A percentile compares a stretch with the other conserved stretches of the same genome.
Conservation (phyloP, 2,113 vertebrate species). For the Toxotes jaculatrix region DNA sequence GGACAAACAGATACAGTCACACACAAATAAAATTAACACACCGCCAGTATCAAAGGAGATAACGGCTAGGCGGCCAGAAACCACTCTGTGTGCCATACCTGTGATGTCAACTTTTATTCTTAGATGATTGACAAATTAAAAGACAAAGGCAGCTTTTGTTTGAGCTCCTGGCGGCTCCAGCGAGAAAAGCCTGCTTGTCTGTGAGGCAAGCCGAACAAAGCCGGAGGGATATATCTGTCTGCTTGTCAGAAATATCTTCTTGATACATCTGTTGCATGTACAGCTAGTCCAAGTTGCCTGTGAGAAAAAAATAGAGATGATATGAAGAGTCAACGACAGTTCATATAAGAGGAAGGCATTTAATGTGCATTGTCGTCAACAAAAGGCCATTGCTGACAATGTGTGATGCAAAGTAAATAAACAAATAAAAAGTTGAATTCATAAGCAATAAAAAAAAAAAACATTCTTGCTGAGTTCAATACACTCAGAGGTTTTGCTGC, state of each 20-base stretch:
- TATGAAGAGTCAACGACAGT: too few relatives aligned
- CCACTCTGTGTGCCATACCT: constrained; percentile 48
- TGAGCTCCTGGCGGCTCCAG: constrained; percentile 41
- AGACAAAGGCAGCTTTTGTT: constrained; percentile 67
- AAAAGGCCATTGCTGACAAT: too few relatives aligned
- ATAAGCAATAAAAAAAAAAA: too few relatives aligned
- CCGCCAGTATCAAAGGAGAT: constrained; percentile 22
- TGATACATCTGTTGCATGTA: constrained; percentile 32
- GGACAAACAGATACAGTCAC: constrained; percentile 16
- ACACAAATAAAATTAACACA: constrained; percentile 25
- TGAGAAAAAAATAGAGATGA: background rate
- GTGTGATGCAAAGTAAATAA: too few relatives aligned
- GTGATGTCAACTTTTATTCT: constrained; percentile 75
- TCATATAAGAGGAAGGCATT: background rate
- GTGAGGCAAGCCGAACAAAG: constrained; percentile 57
- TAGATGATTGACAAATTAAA: constrained; percentile 71
- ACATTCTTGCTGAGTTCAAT: too few relatives aligned
- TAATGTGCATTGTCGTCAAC: background rate
- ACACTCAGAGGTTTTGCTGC: too few relatives aligned
- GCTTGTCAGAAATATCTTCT: constrained; percentile 49
- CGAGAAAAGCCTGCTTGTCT: constrained; percentile 32
- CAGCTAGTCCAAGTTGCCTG: constrained; percentile 30
- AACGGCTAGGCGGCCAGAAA: constrained; percentile 11
- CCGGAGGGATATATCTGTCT: constrained; percentile 67
- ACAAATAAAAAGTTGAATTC: too few relatives aligned